phyloP scores from a whole-genome alignment of 2,113 vertebrate species.

The Pygoscelis antarcticus region DNA sequence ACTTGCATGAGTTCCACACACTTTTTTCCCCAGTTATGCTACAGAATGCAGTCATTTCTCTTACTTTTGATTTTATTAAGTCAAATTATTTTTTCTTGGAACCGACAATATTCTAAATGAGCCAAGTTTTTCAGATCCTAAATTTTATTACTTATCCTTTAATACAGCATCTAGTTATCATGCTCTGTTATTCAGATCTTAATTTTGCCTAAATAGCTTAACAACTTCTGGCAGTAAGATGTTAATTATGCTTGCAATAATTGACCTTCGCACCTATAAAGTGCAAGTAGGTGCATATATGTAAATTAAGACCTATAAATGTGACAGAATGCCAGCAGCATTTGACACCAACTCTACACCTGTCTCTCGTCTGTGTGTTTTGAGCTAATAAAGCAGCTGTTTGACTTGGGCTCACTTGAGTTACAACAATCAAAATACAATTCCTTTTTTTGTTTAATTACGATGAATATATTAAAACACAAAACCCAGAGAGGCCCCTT shows the following conservation, averaged over 20 bases:
- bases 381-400: neutral
- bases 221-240: slow-evolving; percentile 10
- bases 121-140: neutral
- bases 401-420: neutral
- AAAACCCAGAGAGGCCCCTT: neutral
- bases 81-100: neutral
- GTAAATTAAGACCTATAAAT: slow-evolving; percentile 25
- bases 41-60: neutral
- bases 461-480: neutral
- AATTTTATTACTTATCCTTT: slow-evolving; percentile 2
- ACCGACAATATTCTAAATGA: neutral
- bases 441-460: neutral
- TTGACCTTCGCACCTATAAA: slow-evolving; percentile 24
- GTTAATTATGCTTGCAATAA: slow-evolving; percentile 46
- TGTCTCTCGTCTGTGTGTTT: neutral
- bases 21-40: neutral
- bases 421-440: neutral
- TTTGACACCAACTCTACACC: neutral
- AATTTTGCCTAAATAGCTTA: slow-evolving; percentile 2
- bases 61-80: neutral
- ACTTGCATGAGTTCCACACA: neutral
- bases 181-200: neutral
- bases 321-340: neutral
- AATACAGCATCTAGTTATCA: neutral
- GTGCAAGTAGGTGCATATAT: neutral